Evolutionary conservation across 2,888 invertebrate genomes (phyloP).

Genomic region (Rhagophthalmus giganteus): DNA sequence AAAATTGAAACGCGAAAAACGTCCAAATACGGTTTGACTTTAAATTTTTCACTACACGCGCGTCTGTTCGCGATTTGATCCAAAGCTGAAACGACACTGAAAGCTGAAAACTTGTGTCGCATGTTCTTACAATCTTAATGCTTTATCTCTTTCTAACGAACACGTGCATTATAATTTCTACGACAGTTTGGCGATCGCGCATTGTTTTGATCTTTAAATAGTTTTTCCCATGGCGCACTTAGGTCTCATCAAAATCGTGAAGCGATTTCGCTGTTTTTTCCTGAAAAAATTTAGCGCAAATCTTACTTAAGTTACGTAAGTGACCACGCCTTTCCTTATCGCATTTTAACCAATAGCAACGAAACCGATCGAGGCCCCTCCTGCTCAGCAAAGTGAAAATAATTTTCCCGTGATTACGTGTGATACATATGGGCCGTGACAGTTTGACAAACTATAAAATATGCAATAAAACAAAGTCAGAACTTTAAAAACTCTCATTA

Average conservation of each 20-base stretch:
- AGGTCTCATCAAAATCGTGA: not conserved
- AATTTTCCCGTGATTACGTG: slow-evolving; percentile 23
- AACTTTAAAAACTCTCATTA: slow-evolving; percentile 31
- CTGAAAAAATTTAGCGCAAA: too few species aligned
- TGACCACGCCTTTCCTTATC: slow-evolving; percentile 25
- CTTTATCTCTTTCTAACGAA: slow-evolving; percentile 24
- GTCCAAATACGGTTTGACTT: not conserved
- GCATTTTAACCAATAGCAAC: slow-evolving; percentile 20
- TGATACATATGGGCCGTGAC: slow-evolving; percentile 22
- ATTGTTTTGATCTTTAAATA: not conserved
- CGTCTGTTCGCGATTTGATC: slow-evolving; percentile 6
- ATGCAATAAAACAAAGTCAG: slow-evolving; percentile 33
- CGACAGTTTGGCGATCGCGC: not conserved
- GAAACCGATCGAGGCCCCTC: slow-evolving; percentile 15
- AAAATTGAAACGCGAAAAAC: too few species aligned
- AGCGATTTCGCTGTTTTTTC: not conserved
- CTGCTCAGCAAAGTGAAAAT: slow-evolving; percentile 23
- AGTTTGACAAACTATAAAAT: slow-evolving; percentile 32
- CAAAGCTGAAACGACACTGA: slow-evolving; percentile 22
- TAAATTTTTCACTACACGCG: not conserved
- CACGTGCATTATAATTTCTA: slow-evolving; percentile 18
- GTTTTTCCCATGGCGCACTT: not conserved
- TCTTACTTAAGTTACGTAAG: slow-evolving; percentile 12
- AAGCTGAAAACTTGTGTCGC: slow-evolving; percentile 21
- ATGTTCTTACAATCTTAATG: slow-evolving; percentile 10